phyloP scores from a whole-genome alignment of 2,888 invertebrate species.

The Trichopoda pennipes region DNA sequence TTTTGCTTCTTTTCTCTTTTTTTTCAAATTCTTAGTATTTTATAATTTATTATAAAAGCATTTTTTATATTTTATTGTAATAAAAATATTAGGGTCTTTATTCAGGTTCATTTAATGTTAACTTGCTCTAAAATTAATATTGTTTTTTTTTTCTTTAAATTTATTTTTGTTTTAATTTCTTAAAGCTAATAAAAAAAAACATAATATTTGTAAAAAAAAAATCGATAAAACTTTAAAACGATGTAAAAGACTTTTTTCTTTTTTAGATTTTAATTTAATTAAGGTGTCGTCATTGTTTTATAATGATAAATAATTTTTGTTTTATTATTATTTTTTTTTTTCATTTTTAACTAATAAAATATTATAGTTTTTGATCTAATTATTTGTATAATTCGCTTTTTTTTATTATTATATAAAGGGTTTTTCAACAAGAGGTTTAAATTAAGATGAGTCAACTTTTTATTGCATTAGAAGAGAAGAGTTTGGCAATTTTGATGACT shows the following conservation, averaged over 20 bases:
- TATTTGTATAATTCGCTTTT: neutral
- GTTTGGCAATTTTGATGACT: no score
- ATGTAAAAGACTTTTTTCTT: conserved; percentile 17
- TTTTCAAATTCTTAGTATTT: neutral
- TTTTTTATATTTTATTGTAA: conserved; percentile 6
- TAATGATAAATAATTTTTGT: conserved; percentile 44
- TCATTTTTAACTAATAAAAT: conserved; percentile 21
- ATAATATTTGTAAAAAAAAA: conserved; percentile 15
- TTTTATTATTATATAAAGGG: no score
- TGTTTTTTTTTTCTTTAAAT: conserved; percentile 14
- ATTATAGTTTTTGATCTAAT: conserved; percentile 24
- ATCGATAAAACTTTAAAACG: conserved; percentile 10
- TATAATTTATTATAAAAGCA: no score
- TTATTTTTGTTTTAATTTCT: conserved; percentile 32
- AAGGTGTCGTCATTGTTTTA: conserved; percentile 56
- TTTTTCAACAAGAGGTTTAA: no score
- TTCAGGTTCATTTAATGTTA: neutral
- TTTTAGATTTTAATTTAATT: conserved; percentile 29
- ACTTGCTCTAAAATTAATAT: neutral
- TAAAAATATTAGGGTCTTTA: conserved; percentile 1
- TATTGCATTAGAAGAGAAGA: no score
- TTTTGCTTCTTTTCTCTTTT: conserved; percentile 27
- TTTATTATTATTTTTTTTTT: neutral
- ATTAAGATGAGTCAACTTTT: no score
- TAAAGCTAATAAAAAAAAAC: conserved; percentile 31